A percentile compares a stretch with the other conserved stretches of the same genome.
phyloP scores from a whole-genome alignment of 2,888 invertebrate species.

The Tinea pellionella region DNA sequence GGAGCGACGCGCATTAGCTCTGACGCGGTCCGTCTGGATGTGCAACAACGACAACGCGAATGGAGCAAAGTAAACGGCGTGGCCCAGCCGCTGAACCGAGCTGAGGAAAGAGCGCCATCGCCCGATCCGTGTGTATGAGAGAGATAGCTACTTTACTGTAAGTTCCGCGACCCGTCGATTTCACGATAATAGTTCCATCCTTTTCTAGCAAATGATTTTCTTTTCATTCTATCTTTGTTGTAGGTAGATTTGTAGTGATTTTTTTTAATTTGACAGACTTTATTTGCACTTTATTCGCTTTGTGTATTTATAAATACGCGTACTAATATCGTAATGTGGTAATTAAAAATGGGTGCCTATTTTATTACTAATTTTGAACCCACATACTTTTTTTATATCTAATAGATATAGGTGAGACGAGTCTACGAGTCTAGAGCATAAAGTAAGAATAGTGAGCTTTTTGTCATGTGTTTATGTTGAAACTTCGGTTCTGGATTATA shows the following conservation, averaged over 20 bases:
- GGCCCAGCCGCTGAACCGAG: conserved; percentile 9
- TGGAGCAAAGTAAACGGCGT: conserved; percentile 2
- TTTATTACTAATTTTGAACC: too few species aligned
- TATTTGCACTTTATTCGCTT: too few species aligned
- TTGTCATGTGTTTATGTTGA: too few species aligned
- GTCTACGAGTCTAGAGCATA: too few species aligned
- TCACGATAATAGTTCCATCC: not conserved
- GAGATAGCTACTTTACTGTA: not conserved
- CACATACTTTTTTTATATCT: too few species aligned
- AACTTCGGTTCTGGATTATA: too few species aligned
- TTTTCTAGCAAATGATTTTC: not conserved
- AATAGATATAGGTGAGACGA: too few species aligned
- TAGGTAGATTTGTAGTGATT: not conserved
- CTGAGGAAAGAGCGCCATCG: not conserved
- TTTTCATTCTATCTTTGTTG: conserved; percentile 3
- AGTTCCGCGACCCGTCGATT: not conserved
- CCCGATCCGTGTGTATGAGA: conserved; percentile 25
- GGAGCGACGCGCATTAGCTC: conserved; percentile 60
- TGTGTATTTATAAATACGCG: too few species aligned
- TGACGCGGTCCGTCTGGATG: conserved; percentile 66
- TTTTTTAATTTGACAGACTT: not conserved
- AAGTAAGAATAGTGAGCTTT: too few species aligned
- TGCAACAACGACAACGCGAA: conserved; percentile 29
- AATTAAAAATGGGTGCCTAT: too few species aligned
- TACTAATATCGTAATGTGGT: too few species aligned